Percentiles rank a stretch among this genome's conserved stretches.
These are phyloP conservation scores for Tinea pellionella DNA, from an alignment of 2,888 invertebrate genomes.

Conservation along the genomic window DNA sequence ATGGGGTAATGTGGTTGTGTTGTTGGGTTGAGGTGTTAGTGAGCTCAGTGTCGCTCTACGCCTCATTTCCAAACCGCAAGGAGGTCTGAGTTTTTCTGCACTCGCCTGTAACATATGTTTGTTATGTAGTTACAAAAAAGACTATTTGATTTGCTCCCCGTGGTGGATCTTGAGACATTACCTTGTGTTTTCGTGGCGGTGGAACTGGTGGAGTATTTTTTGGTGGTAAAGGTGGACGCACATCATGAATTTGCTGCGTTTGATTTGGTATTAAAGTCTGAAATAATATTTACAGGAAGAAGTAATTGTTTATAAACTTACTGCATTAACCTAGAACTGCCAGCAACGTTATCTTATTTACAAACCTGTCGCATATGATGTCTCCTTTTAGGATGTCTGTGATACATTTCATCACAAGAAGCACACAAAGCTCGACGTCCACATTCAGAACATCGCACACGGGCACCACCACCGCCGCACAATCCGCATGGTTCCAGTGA, in stretches of 20 bases:
- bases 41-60: constrained; percentile 38
- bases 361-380: constrained; percentile 81
- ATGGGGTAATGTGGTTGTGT: constrained; percentile 18
- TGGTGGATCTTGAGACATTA: constrained; percentile 17
- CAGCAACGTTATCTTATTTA: constrained; percentile 19
- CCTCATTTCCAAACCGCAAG: constrained; percentile 29
- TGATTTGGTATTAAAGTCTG: constrained; percentile 26
- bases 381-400: constrained; percentile 89
- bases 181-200: constrained; percentile 62
- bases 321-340: constrained; percentile 11
- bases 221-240: constrained; percentile 59
- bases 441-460: constrained; percentile 87
- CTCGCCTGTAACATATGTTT: constrained; percentile 27
- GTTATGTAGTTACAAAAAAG: too few species aligned
- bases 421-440: constrained; percentile 86
- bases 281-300: not conserved
- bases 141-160: too few species aligned
- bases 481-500: constrained; percentile 76
- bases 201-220: constrained; percentile 58
- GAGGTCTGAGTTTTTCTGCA: constrained; percentile 41
- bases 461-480: constrained; percentile 85
- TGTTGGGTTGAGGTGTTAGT: constrained; percentile 22
- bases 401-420: constrained; percentile 95
- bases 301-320: not conserved
- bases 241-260: constrained; percentile 35